phyloP scores from a whole-genome alignment of 2,888 invertebrate species.

The Xestia xanthographa region DNA sequence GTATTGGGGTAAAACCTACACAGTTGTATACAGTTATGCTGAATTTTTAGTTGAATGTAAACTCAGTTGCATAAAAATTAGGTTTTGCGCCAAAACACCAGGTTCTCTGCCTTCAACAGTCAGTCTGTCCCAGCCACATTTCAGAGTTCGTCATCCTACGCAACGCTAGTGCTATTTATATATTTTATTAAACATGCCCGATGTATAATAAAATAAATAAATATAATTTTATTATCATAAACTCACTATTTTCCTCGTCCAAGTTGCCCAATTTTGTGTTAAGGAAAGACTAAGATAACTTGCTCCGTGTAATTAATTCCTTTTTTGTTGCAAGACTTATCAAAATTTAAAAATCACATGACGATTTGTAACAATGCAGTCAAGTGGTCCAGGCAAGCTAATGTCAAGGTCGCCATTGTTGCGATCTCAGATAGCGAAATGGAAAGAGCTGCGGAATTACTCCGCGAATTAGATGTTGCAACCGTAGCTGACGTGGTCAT shows the following conservation, averaged over 20 bases:
- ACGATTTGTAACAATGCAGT: constrained; percentile 25
- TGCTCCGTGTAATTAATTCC: not conserved
- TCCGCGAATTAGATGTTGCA: constrained; percentile 52
- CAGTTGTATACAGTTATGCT: not conserved
- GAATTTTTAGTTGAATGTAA: not conserved
- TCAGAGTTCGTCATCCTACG: not conserved
- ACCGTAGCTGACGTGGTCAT: constrained; percentile 7
- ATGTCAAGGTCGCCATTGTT: constrained; percentile 62
- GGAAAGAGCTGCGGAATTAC: constrained; percentile 15
- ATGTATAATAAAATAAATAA: not conserved
- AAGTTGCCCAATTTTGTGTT: not conserved
- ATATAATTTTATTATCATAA: not conserved
- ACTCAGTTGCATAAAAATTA: not conserved
- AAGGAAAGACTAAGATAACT: not conserved
- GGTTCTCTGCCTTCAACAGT: not conserved
- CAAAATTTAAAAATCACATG: constrained; percentile 23
- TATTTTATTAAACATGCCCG: too few relatives aligned
- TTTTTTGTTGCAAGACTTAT: not conserved
- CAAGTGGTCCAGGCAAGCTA: constrained; percentile 42
- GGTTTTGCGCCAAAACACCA: not conserved
- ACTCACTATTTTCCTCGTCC: not conserved
- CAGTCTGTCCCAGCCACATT: not conserved
- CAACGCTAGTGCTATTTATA: not conserved
- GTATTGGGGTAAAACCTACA: not conserved
- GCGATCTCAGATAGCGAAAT: constrained; percentile 37